Percentiles rank a stretch among this genome's conserved stretches.
Conservation (phyloP, 2,888 invertebrate genomes). For the Trachelus troglodyta region DNA sequence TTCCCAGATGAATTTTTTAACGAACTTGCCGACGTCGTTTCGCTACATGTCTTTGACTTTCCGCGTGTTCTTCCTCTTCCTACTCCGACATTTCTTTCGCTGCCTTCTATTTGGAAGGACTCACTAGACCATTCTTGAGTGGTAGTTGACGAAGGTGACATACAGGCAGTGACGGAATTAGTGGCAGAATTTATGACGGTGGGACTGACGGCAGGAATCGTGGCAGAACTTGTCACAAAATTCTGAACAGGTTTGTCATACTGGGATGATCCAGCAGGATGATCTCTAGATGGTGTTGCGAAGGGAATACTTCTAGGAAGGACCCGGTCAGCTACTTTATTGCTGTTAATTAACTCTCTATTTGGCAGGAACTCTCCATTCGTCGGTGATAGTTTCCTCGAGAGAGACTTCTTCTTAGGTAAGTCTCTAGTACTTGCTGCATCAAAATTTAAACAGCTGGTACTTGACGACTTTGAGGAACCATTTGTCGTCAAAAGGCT, state of each 20-base stretch:
- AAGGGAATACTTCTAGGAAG: not conserved
- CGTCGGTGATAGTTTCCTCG: constrained; percentile 22
- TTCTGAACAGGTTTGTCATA: not conserved
- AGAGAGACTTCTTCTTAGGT: constrained; percentile 20
- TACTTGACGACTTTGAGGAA: constrained; percentile 20
- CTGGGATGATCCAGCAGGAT: not conserved
- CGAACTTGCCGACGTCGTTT: constrained; percentile 33
- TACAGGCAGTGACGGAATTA: not conserved
- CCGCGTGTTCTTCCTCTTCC: not conserved
- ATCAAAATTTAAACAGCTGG: constrained; percentile 23
- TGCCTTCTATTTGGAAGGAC: not conserved
- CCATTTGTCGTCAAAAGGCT: not conserved
- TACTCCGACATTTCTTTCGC: not conserved
- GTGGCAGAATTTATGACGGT: not conserved
- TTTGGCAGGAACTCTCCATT: constrained; percentile 24
- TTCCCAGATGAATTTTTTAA: constrained; percentile 15
- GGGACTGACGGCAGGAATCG: too few species aligned
- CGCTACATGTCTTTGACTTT: not conserved
- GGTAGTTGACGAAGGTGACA: not conserved
- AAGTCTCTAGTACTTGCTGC: constrained; percentile 19
- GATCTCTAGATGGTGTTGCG: not conserved
- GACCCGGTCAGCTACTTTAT: constrained; percentile 15
- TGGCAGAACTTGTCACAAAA: not conserved
- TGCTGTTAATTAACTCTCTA: constrained; percentile 11
- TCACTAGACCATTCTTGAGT: not conserved